A percentile compares a stretch with the other conserved stretches of the same genome.
These are phyloP conservation scores for Petrocephalus microphthalmus DNA, from an alignment of 2,113 vertebrate species.

Conservation along the genomic window DNA sequence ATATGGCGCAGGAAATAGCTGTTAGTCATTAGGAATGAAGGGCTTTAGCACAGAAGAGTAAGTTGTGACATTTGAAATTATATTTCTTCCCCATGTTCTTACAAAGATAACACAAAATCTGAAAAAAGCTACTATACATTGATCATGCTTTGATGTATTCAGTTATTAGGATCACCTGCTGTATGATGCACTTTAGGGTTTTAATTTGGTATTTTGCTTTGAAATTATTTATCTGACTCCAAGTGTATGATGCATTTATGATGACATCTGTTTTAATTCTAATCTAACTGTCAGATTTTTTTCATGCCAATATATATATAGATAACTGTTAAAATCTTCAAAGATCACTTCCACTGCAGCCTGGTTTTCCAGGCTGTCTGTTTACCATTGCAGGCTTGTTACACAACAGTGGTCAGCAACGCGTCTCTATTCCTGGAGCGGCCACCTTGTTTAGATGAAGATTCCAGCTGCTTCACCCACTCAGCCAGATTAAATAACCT, in stretches of 20 bases:
- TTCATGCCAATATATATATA: background rate
- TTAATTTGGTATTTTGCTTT: conserved; percentile 8
- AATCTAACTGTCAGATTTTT: background rate
- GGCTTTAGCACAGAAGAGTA: conserved; percentile 56
- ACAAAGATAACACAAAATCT: conserved; percentile 7
- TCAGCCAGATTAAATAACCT: background rate
- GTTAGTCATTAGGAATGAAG: conserved; percentile 48
- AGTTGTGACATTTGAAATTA: conserved; percentile 42
- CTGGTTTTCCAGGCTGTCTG: conserved; percentile 12
- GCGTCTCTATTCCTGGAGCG: conserved; percentile 19
- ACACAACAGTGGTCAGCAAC: conserved; percentile 1
- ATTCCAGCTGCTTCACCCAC: conserved; percentile 1
- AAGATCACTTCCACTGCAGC: background rate
- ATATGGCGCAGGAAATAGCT: conserved; percentile 65
- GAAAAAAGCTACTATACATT: background rate
- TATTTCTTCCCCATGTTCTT: conserved; percentile 37
- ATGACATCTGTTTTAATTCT: background rate
- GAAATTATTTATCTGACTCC: background rate
- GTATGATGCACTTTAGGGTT: background rate
- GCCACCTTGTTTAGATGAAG: conserved; percentile 2
- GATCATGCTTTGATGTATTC: background rate
- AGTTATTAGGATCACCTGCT: background rate
- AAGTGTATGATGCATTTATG: background rate
- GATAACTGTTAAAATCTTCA: background rate
- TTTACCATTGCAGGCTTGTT: conserved; percentile 22